Base-by-base conservation (phyloP, 2,888 invertebrate genomes). In the Aphodius granarius region DNA sequence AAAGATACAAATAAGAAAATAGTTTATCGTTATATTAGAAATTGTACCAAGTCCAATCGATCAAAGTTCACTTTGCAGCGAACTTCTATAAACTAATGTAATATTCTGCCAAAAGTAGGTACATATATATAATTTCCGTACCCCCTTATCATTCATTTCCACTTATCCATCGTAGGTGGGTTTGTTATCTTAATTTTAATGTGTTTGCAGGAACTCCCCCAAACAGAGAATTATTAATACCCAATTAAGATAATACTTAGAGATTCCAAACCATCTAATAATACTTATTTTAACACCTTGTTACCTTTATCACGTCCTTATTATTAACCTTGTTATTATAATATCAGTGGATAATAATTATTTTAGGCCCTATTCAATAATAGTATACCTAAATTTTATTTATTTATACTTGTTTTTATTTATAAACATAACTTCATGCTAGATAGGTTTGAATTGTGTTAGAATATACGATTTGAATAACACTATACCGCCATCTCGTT, bases 1-100 rank as follows among this genome's bases (percentile, higher is more conserved):
- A 71, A 76, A 71, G 16, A 63, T 70, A 64, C 71, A 66, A 72
- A 75, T 71, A 76, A 76, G 76, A 73, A 76, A 76, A 76, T 66
- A 63, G 70, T 73, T 76, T 76, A 76, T 76, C 73, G 76, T 63
- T 71, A 71, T 76, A 73, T 71, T 73, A 76, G 71, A 73, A 71
- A 73, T 43, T 76, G 79, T 78, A 77, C 77, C 70, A 79, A 78
- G 78, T 78, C 73, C 77, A 76, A 76, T 75, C 72, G 77, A 74
- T 63, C 80, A 79, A 79, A 79, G 79, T 79, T 77, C 78, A 77
- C 72, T 62, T 20, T 73, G 66, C 73, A 73, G 74, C 75, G 64
- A 71, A 75, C 76, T 76, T 73, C 73, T 76, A 73, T 73, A 71
- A 71, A 73, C 73, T 73, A 76, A 73, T 66, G 73, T 19, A 23